These are phyloP conservation scores for Scatophagus argus DNA, from an alignment of 2,113 vertebrate species.

Conservation along the genomic window DNA sequence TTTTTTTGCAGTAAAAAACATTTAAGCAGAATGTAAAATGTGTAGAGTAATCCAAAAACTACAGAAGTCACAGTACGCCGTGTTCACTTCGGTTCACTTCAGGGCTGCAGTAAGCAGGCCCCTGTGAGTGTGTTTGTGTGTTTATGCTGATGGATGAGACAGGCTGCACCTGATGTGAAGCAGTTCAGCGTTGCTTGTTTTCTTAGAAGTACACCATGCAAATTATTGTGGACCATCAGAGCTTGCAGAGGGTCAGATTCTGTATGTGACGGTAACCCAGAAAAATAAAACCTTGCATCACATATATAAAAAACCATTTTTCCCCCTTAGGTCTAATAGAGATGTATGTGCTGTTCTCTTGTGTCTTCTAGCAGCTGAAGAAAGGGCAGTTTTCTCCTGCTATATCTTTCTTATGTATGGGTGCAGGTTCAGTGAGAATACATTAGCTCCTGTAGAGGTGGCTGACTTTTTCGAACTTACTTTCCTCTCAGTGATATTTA, in stretches of 20 bases:
- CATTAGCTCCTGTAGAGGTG: slow-evolving; percentile 28
- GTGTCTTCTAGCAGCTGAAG: slow-evolving; percentile 24
- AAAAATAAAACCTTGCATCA: background rate
- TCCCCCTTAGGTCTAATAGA: slow-evolving; percentile 43
- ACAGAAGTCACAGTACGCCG: background rate
- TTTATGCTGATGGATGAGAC: slow-evolving; percentile 52
- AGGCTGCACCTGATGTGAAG: slow-evolving; percentile 21
- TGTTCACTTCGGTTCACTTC: background rate
- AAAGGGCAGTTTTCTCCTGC: slow-evolving; percentile 11
- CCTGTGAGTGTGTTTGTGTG: slow-evolving; percentile 5
- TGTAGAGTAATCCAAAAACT: background rate
- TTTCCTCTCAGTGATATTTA: slow-evolving; percentile 51
- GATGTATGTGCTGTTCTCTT: slow-evolving; percentile 40
- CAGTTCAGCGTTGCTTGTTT: background rate
- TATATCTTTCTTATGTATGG: background rate
- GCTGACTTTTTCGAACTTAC: slow-evolving; percentile 33
- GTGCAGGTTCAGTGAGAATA: slow-evolving; percentile 27
- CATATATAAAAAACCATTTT: slow-evolving; percentile 10
- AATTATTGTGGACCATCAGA: slow-evolving; percentile 18
- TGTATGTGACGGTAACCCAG: background rate
- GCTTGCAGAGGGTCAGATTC: background rate
- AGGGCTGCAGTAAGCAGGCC: background rate
- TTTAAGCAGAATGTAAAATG: no score
- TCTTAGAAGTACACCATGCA: slow-evolving; percentile 6
- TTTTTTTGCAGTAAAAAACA: no score